Conservation (phyloP, 2,113 vertebrate genomes). For the Pipra filicauda region DNA sequence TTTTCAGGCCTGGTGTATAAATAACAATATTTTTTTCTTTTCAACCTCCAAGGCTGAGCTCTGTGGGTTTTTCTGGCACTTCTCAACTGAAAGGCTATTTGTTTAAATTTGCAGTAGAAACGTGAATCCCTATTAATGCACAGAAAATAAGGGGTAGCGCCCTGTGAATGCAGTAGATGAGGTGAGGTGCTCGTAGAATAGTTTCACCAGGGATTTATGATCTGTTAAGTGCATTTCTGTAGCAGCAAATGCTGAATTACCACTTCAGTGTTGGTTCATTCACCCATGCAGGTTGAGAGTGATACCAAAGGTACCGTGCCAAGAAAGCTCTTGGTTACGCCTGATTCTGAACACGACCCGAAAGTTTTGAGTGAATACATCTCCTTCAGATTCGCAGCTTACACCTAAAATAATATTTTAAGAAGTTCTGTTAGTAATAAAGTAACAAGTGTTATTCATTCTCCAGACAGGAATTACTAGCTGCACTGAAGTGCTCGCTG, state of each 20-base stretch:
- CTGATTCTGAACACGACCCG: not conserved
- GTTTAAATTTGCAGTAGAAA: conserved; percentile 30
- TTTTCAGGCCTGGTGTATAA: not conserved
- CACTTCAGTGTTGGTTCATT: conserved; percentile 24
- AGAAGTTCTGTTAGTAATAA: conserved; percentile 16
- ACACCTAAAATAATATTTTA: conserved; percentile 53
- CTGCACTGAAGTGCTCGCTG: not conserved
- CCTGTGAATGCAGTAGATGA: not conserved
- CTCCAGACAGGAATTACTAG: not conserved
- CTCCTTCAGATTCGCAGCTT: conserved; percentile 13
- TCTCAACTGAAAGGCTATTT: not conserved
- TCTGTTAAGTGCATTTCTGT: conserved; percentile 25
- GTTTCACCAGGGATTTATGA: conserved; percentile 13
- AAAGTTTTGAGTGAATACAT: not conserved
- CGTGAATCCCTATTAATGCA: not conserved
- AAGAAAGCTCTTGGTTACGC: not conserved
- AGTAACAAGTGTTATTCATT: conserved; percentile 15
- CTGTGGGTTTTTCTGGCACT: not conserved
- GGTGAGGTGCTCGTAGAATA: not conserved
- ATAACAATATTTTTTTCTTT: not conserved
- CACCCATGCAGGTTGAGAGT: not conserved
- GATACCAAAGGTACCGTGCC: not conserved
- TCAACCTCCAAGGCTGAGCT: not conserved
- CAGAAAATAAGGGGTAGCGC: conserved; percentile 4
- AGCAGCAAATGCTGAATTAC: conserved; percentile 56